Conservation (phyloP, 2,888 invertebrate species). For the Alloplasta piceator region DNA sequence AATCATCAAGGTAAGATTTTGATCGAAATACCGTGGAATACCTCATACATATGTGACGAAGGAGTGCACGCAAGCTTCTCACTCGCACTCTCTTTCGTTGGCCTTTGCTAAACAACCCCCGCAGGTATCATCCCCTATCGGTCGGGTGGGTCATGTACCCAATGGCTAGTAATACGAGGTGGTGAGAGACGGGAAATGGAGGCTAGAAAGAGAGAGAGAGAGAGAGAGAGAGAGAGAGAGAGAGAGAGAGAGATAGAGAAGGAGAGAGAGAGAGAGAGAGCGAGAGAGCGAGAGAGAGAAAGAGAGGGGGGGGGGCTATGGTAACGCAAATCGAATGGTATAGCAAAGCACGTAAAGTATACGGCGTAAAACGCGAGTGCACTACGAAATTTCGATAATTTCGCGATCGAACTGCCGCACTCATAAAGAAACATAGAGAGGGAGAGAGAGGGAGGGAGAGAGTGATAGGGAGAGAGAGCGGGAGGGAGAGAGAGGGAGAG, state of each 20-base stretch:
- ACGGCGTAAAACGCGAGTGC: constrained; percentile 60
- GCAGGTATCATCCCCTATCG: constrained; percentile 55
- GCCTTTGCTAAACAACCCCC: constrained; percentile 39
- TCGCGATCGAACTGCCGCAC: constrained; percentile 66
- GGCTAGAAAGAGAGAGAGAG: neutral
- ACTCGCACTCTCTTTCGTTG: neutral
- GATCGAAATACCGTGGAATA: too few species aligned
- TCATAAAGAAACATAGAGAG: constrained; percentile 4
- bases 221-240: neutral
- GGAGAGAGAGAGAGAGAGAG: constrained; percentile 4
- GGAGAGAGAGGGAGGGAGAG: too few species aligned
- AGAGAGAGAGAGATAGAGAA: too few species aligned
- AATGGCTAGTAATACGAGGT: constrained; percentile 31
- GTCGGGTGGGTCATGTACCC: constrained; percentile 40
- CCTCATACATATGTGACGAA: neutral
- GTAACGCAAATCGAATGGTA: constrained; percentile 64
- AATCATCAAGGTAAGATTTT: too few species aligned
- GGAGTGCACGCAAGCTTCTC: constrained; percentile 40
- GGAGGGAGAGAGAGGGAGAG: constrained; percentile 35
- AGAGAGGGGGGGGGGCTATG: constrained; percentile 28
- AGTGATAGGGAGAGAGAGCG: too few species aligned
- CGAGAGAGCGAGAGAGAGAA: neutral
- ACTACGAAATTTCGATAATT: constrained; percentile 72
- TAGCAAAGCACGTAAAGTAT: constrained; percentile 60
- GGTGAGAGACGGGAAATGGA: constrained; percentile 7